Evolutionary conservation across 2,113 vertebrate genomes (phyloP), one percentile per base, ranked within the genome.

Genomic region (Ceyx margarethae): DNA sequence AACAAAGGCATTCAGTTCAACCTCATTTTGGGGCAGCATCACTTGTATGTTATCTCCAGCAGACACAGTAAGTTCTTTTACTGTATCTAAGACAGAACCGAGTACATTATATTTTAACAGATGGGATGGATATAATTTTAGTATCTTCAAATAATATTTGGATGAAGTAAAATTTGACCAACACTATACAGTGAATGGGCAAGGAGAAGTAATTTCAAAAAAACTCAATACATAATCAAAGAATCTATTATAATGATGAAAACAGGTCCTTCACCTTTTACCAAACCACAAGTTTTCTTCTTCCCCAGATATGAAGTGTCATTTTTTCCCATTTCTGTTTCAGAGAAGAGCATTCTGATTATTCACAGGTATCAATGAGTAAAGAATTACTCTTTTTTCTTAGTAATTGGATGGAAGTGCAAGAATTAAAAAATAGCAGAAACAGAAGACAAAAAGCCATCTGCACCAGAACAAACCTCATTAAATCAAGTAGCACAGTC

Each of bases 1-100:
- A 53, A 97, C 97, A 50, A 96, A 97, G 43, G 97, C 97, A 75
- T 96, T 96, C 54, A 97, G 94, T 61, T 98, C 95, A 85, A 97
- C 94, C 56, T 97, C 95, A 40, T 96, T 92, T 91, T 95, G 91
- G 20, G 98, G 98, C 8, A 96, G 83, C 25, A 94, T 96, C 74
- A 96, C 40, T n/a, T 97, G 91, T 51, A 95, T 66, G 13, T 98
- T 97, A 62, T 97, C 97, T 91, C 97, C 98, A 74, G 93, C 91
- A 20, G 97, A 98, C 61, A 97, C 97, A 15, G 14, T 31, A 69
- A 98, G 97, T 45, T 96, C 90, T 92, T 69, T 95, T 73, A 91
- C 98, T 98, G 89, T 37, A 95, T 71, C 16, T 91, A 85, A 89
- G 87, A 91, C 8, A 89, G 46, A 89, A 90, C 88, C 25, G 3